phyloP scores from a whole-genome alignment of 2,113 vertebrate genomes.

The Lethenteron camtschaticum region DNA sequence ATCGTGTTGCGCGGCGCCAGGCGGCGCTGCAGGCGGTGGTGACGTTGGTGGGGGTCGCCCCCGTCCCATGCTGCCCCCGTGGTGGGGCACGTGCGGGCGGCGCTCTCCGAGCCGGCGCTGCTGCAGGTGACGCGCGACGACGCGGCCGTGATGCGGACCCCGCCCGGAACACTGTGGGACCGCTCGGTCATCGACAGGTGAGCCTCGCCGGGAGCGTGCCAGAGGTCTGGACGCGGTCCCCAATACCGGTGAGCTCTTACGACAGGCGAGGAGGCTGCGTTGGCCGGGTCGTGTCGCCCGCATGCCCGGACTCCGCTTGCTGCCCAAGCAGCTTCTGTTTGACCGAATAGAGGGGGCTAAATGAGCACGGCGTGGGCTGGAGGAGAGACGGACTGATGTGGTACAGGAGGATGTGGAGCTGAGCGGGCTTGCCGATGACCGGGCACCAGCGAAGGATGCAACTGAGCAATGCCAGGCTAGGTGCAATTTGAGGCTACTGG shows the following conservation, averaged over 20 bases:
- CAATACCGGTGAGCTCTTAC: background rate
- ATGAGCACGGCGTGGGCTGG: background rate
- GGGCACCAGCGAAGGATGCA: too few relatives aligned
- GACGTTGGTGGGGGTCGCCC: constrained; percentile 48
- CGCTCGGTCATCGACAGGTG: constrained; percentile 80
- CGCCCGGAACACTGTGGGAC: constrained; percentile 60
- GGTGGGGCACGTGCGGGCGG: constrained; percentile 36
- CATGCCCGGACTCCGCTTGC: too few relatives aligned
- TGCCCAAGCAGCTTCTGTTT: too few relatives aligned
- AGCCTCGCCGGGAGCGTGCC: constrained; percentile 5
- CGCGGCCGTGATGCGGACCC: constrained; percentile 63
- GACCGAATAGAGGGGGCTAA: too few relatives aligned
- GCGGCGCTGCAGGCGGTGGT: constrained; percentile 50
- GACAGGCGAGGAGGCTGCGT: background rate
- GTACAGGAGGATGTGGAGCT: background rate
- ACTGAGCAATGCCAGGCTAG: too few relatives aligned
- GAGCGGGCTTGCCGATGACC: too few relatives aligned
- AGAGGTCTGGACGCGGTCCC: background rate
- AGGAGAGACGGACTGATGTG: background rate
- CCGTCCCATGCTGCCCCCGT: constrained; percentile 45
- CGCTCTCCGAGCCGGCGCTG: constrained; percentile 39
- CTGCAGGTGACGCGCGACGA: constrained; percentile 59
- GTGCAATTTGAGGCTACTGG: too few relatives aligned
- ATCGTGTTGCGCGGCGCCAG: constrained; percentile 15
- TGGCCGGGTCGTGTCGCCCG: too few relatives aligned